Conservation (phyloP, 2,113 vertebrate genomes). For the Synchiropus splendidus region DNA sequence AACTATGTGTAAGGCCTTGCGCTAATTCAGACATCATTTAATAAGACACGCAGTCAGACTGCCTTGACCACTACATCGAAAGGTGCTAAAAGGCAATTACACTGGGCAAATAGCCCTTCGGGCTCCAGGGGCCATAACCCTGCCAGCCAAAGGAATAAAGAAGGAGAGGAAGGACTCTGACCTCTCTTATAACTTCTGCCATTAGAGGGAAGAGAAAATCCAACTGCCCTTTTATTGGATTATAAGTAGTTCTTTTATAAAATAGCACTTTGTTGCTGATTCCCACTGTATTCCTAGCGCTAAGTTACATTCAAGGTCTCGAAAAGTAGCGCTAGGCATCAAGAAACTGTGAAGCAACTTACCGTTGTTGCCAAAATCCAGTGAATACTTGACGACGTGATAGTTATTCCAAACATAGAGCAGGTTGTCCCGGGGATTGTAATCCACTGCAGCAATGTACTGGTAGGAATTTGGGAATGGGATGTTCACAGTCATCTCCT, state of each 20-base stretch:
- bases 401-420: conserved; percentile 99
- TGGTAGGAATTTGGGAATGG: conserved; percentile 97
- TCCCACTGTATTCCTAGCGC: too few species aligned
- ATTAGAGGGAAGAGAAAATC: too few species aligned
- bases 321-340: too few species aligned
- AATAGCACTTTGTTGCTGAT: background rate
- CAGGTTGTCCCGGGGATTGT: conserved; percentile 97
- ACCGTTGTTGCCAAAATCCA: conserved; percentile 91
- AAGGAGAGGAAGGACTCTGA: background rate
- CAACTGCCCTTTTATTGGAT: too few species aligned
- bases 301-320: too few species aligned
- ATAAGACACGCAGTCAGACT: conserved; percentile 58
- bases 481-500: conserved; percentile 82
- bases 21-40: conserved; percentile 68
- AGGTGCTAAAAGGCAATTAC: conserved; percentile 68
- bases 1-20: conserved; percentile 55
- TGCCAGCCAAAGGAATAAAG: conserved; percentile 36
- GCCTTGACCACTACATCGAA: conserved; percentile 58
- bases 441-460: conserved; percentile 98
- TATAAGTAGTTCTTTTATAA: too few species aligned
- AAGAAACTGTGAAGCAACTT: conserved; percentile 15
- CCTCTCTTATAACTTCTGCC: too few species aligned
- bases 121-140: conserved; percentile 47
- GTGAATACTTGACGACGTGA: conserved; percentile 92
- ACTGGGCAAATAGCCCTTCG: conserved; percentile 57